Evolutionary conservation across 2,888 invertebrate species (phyloP).

Genomic region (Acanthosepion esculentum): DNA sequence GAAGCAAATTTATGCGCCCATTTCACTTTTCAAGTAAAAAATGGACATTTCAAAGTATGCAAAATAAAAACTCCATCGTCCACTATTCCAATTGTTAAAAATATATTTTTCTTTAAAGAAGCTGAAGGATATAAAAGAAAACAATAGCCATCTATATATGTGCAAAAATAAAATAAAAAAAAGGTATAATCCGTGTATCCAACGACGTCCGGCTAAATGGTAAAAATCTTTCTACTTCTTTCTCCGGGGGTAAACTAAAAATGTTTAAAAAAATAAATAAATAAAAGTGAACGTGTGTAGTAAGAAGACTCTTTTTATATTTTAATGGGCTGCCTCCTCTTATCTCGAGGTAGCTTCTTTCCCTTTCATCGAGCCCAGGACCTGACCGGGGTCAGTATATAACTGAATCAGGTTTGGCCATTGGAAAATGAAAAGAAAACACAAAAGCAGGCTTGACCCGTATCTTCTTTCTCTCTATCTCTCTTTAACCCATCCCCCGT

Average conservation of each 20-base stretch:
- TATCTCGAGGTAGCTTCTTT: background rate
- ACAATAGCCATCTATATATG: too few species aligned
- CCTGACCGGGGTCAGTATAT: background rate
- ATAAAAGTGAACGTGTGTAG: too few species aligned
- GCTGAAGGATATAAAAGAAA: too few species aligned
- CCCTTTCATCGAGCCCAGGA: background rate
- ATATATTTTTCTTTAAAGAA: too few species aligned
- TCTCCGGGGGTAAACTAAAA: too few species aligned
- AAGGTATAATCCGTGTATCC: background rate
- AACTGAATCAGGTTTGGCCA: background rate
- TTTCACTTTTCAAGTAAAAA: background rate
- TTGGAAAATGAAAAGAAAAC: background rate
- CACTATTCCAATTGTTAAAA: too few species aligned
- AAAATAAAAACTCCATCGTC: background rate
- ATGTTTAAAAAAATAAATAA: too few species aligned
- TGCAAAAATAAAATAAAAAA: too few species aligned
- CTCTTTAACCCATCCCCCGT: background rate
- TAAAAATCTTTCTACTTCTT: too few species aligned
- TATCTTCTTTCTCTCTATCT: conserved; percentile 5
- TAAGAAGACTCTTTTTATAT: background rate
- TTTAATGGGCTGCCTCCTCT: background rate
- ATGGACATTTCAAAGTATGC: background rate
- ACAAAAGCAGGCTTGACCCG: background rate
- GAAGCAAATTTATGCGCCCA: background rate
- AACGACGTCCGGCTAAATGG: background rate